Evolutionary conservation across 2,888 invertebrate genomes (phyloP), one percentile per base, ranked within the genome.

Genomic region (Spicauda simplicius): DNA sequence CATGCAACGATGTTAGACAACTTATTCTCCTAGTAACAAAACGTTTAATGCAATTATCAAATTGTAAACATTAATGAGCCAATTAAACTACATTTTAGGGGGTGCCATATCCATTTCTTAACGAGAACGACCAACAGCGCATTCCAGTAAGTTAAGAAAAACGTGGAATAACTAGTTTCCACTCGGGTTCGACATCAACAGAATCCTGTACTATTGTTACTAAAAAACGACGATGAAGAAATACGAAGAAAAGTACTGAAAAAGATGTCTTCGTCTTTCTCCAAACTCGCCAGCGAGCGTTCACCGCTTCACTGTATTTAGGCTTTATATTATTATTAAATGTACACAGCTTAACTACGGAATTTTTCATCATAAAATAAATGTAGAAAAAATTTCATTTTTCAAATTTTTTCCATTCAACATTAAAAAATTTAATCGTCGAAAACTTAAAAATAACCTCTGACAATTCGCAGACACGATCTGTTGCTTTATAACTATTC

Each of bases 271-370:
- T 68, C 45, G 70, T 70, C 76, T 75, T 76, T 69, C 77, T 68
- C 64, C 71, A 72, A 64, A 60, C 67, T 70, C 71, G 71, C 70
- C 61, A 57, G 70, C 60, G 69, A 69, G 72, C 73, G 76, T 73
- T 68, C 66, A 71, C 71, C 73, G 70, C 84, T 80, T 83, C 77
- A 73, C 71, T 74, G 80, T 81, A 80, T 84, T 87, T 89, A 91
- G 90, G 89, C 90, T 81, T 88, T 81, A 86, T 82, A 80, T 80
- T 75, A 80, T 72, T 74, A 73, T 83, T 86, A 84, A 86, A 87
- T 87, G 84, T 92, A 92, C 88, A 92, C 85, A 87, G 88, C 91
- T 92, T 91, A 93, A 83, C 88, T 93, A 93, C 82, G 83, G 86
- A 90, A 84, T 87, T 89, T 87, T 82, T 82, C 80, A 76, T 87